Base-by-base conservation (phyloP, 2,797 vertebrate genomes). In the Pagetopsis macropterus region DNA sequence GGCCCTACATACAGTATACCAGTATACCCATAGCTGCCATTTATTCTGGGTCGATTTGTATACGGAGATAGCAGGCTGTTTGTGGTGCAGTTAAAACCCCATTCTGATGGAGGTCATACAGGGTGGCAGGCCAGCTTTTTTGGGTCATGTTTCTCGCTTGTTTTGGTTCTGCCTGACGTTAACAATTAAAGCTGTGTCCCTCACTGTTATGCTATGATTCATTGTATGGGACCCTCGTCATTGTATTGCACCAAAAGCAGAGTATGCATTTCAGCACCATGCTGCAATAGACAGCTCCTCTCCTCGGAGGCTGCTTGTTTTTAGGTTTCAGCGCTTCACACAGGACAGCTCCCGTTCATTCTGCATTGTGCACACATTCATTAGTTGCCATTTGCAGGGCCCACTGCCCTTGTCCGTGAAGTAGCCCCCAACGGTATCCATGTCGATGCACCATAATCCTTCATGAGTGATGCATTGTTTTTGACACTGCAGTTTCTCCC, bases 201-300 rank as follows among this genome's bases (percentile, higher is more conserved):
- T 4, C 3, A 37, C 6, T 45, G 49, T n/a, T n/a, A 15, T 44
- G 7, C 27, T 44, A 2, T 12, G 45, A 9, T 43, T 72, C 23
- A 48, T 54, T 19, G 27, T 51, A 37, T 12, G 4, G 5, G 7
- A 3, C 9, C 21, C 19, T 33, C 31, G 5, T 61, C 21, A 10
- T 37, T 57, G 76, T 49, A 75, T 37, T 70, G 46, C 27, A 56
- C 23, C 41, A 54, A 21, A 59, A 70, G 11, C 52, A 45, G 10
- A 14, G 65, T 9, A 13, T 33, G 17, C 41, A 44, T 58, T 85
- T 89, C 83, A 90, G 89, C 78, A 85, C 75, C 81, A 65, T 66
- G 1, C 57, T 9, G 43, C 10, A 45, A 40, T 23, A 59, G 71
- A 85, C 84, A 84, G 84, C 84, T 75, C 76, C 50, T 54, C 9